phyloP scores from a whole-genome alignment of 2,888 invertebrate genomes.

The Drosophila anomelani region DNA sequence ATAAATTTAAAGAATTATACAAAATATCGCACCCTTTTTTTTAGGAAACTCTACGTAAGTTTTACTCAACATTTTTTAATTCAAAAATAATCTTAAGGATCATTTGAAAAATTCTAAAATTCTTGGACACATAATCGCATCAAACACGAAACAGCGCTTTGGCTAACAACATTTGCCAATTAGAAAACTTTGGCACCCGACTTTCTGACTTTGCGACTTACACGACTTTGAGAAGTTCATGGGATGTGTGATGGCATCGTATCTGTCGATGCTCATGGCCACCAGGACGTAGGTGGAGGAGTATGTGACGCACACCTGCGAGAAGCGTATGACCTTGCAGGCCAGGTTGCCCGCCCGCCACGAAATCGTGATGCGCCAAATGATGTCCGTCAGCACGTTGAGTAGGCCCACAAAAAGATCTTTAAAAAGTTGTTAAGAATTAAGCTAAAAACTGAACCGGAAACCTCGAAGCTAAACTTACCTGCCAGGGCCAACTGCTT shows the following conservation, averaged over 20 bases:
- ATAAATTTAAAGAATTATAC: not conserved
- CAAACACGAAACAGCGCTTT: slow-evolving; percentile 32
- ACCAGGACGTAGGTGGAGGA: slow-evolving; percentile 97
- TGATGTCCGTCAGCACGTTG: slow-evolving; percentile 94
- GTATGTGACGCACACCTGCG: slow-evolving; percentile 95
- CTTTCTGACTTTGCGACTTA: slow-evolving; percentile 86
- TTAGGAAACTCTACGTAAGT: not conserved
- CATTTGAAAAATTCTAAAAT: not conserved
- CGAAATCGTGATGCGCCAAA: slow-evolving; percentile 94
- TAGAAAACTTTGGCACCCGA: slow-evolving; percentile 66
- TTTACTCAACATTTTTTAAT: not conserved
- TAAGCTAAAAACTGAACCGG: not conserved
- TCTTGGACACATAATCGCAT: slow-evolving; percentile 3
- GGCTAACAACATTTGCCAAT: slow-evolving; percentile 66
- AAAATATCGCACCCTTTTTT: slow-evolving; percentile 2
- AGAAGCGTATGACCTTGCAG: slow-evolving; percentile 94
- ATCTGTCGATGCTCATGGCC: slow-evolving; percentile 95
- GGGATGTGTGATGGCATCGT: slow-evolving; percentile 96
- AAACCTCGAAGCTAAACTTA: slow-evolving; percentile 84
- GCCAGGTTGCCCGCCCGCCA: slow-evolving; percentile 95
- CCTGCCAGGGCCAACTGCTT: slow-evolving; percentile 96
- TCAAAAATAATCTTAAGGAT: not conserved
- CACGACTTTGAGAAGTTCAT: slow-evolving; percentile 98
- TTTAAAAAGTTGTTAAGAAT: slow-evolving; percentile 78
- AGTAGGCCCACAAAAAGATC: slow-evolving; percentile 95